Conservation (phyloP, 2,113 vertebrate genomes). For the Pantherophis guttatus region DNA sequence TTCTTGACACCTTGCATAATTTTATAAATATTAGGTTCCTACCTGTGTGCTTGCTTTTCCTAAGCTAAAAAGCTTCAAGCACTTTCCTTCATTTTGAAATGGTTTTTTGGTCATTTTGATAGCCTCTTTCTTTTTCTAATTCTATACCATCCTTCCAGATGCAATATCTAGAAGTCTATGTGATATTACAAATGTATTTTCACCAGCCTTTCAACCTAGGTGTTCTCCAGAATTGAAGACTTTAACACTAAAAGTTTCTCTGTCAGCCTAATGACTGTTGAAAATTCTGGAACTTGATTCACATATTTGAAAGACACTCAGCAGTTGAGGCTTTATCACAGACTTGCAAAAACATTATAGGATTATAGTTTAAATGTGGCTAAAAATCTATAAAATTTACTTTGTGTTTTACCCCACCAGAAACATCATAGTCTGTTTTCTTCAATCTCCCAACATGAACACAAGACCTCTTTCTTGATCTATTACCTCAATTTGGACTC, state of each 20-base stretch:
- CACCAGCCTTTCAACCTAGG: not conserved
- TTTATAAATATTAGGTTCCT: not conserved
- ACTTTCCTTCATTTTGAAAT: not conserved
- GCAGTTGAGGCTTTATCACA: not conserved
- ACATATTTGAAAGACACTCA: not conserved
- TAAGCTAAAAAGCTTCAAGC: not conserved
- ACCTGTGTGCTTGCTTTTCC: not conserved
- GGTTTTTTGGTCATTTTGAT: not conserved
- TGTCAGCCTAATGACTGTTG: not conserved
- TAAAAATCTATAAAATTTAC: not conserved
- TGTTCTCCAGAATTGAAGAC: not conserved
- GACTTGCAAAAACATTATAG: not conserved
- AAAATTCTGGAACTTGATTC: not conserved
- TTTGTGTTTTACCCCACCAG: no score
- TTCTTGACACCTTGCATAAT: not conserved
- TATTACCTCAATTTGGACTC: not conserved
- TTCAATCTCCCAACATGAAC: not conserved
- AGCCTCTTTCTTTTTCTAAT: not conserved
- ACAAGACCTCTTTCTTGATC: not conserved
- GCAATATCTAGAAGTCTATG: not conserved
- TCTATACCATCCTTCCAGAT: not conserved
- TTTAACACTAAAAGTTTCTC: not conserved
- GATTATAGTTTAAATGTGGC: not conserved
- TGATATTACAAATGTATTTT: not conserved
- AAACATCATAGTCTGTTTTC: not conserved